Evolutionary conservation across 1,140 invertebrate genomes (phyloP), one percentile per base, ranked within the genome.

Genomic region (Chelonus insularis): DNA sequence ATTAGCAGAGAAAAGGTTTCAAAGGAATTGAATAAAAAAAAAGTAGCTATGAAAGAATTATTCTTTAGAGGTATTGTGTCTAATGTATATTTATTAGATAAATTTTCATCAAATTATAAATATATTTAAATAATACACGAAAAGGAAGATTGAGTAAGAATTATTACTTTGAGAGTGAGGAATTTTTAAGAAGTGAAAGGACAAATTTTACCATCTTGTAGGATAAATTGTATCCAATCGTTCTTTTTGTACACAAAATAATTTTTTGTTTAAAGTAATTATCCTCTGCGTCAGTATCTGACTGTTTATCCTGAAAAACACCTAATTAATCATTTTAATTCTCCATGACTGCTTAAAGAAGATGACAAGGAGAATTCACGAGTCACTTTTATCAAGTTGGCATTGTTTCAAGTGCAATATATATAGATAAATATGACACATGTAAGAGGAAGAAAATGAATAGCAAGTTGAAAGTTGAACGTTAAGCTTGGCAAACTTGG

Each of bases 301-400:
- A 3, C 11, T 39, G 36, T 14, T 4, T 14, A n/a, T 9, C 2
- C 36, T 14, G 2, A n/a, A 39, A 9, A 39, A 9, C 11, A 39
- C 36, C 36, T 21, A 54, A 55, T 55, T 55, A 11, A 39, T n/a
- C n/a, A n/a, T n/a, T 39, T 55, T 39, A 55, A 41, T 55, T 41
- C 16, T 36, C 20, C 16, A 20, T 11, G 1, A 4, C 5, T 9
- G 21, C n/a, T 18, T 12, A 16, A 32, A 32, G n/a, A n/a, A n/a
- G n/a, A 7, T 34, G 20, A 52, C 51, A 37, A 8, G 25, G 20
- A 41, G 20, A 23, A 54, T 54, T 54, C 20, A 18, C 20, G 18
- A 12, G 4, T 12, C 36, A 6, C 21, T 39, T 39, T 16, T 7
- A 55, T 12, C 39, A 8, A 21, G 20, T 55, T 55, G 52, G 52